Evolutionary conservation across 2,113 vertebrate genomes (phyloP).

Genomic region (Pteropus alecto): DNA sequence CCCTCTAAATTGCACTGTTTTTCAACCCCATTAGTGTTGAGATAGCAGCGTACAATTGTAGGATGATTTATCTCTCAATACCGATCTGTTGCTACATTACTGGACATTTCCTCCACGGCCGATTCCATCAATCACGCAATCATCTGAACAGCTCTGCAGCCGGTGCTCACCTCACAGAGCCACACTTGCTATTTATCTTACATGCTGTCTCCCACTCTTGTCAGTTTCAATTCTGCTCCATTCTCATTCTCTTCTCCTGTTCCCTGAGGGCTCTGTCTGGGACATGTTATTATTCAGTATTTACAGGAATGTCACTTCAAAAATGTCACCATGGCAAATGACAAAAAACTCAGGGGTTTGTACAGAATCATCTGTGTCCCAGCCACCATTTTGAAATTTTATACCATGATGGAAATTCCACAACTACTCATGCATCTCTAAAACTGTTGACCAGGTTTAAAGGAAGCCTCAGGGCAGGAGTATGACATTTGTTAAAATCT

Average conservation of each 20-base stretch:
- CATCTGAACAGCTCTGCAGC: background rate
- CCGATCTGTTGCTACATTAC: conserved; percentile 57
- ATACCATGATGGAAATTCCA: conserved; percentile 17
- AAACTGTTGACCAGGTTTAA: conserved; percentile 9
- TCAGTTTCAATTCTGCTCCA: conserved; percentile 71
- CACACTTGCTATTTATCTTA: conserved; percentile 49
- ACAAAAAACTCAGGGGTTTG: conserved; percentile 50
- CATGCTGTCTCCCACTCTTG: conserved; percentile 54
- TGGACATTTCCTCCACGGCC: conserved; percentile 61
- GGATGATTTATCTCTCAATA: conserved; percentile 72
- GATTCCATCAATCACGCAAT: conserved; percentile 66
- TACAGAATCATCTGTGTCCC: background rate
- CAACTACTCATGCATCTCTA: conserved; percentile 12
- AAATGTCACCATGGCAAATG: conserved; percentile 64
- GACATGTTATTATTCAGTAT: conserved; percentile 73
- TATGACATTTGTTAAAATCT: conserved; percentile 2
- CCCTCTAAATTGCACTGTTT: conserved; percentile 54
- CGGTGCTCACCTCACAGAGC: background rate
- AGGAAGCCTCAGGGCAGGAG: background rate
- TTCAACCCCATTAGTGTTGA: conserved; percentile 68
- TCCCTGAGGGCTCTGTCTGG: conserved; percentile 67
- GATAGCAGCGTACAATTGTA: background rate
- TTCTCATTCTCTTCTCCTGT: conserved; percentile 62
- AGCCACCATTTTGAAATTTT: conserved; percentile 53
- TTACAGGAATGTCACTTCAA: conserved; percentile 74